phyloP scores from a whole-genome alignment of 2,113 vertebrate genomes.

The Pseudorectes ferrugineus region DNA sequence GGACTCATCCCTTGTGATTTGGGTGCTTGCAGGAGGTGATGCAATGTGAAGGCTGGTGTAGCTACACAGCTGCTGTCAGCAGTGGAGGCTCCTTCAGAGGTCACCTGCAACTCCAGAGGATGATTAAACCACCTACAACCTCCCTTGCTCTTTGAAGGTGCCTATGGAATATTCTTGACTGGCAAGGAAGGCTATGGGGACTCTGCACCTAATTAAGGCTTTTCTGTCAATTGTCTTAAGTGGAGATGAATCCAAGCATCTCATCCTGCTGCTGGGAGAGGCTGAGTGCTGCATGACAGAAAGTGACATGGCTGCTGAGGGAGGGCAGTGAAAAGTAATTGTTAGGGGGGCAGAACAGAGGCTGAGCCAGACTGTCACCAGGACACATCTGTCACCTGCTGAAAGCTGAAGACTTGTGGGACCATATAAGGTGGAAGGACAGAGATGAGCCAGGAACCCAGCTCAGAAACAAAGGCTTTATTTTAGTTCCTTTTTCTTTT shows the following conservation, averaged over 20 bases:
- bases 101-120: neutral
- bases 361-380: neutral
- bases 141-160: neutral
- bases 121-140: neutral
- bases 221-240: neutral
- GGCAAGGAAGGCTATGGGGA: neutral
- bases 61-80: fast-evolving
- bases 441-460: neutral
- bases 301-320: neutral
- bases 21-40: neutral
- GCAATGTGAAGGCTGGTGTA: neutral
- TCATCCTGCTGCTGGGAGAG: neutral
- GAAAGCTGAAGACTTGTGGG: neutral
- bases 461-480: neutral
- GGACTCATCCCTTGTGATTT: neutral
- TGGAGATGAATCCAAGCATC: neutral
- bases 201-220: neutral
- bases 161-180: neutral
- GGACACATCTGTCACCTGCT: fast-evolving
- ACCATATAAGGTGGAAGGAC: neutral
- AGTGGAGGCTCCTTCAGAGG: neutral
- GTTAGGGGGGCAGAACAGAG: neutral
- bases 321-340: neutral
- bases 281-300: neutral
- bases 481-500: neutral